Percentiles rank a stretch among this genome's conserved stretches.
phyloP scores from a whole-genome alignment of 2,888 invertebrate species.

The Gari tellinella region DNA sequence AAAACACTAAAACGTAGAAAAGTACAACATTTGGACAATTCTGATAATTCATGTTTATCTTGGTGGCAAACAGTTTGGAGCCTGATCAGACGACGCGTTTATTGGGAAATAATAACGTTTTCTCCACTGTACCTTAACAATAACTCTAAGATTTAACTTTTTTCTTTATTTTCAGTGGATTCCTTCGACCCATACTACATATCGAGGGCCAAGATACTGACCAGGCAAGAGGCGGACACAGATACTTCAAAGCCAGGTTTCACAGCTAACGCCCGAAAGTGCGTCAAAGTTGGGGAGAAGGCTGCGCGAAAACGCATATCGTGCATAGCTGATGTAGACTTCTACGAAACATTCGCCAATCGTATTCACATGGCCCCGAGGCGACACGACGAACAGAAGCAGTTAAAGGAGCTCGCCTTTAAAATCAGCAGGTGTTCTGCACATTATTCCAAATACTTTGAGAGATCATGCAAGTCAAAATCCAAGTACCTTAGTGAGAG shows the following conservation, averaged over 20 bases:
- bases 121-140: too few species aligned
- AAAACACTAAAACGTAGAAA: too few species aligned
- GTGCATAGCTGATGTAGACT: slow-evolving; percentile 67
- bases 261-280: slow-evolving; percentile 65
- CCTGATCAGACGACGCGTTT: too few species aligned
- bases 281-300: slow-evolving; percentile 76
- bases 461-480: slow-evolving; percentile 69
- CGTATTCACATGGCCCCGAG: slow-evolving; percentile 47
- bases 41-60: too few species aligned
- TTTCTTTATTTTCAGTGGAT: slow-evolving; percentile 54
- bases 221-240: slow-evolving; percentile 31
- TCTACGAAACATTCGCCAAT: slow-evolving; percentile 64
- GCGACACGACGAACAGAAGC: slow-evolving; percentile 15
- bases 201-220: slow-evolving; percentile 42
- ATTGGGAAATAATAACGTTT: too few species aligned
- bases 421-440: slow-evolving; percentile 71
- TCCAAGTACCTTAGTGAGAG: slow-evolving; percentile 53
- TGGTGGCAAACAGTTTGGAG: too few species aligned
- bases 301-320: slow-evolving; percentile 73
- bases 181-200: slow-evolving; percentile 59
- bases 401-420: slow-evolving; percentile 53
- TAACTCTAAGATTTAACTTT: too few species aligned
- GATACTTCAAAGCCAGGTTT: slow-evolving; percentile 62
- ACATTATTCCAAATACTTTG: slow-evolving; percentile 66
- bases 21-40: too few species aligned